phyloP scores from a whole-genome alignment of 1,140 invertebrate species.

The Coelopa frigida region DNA sequence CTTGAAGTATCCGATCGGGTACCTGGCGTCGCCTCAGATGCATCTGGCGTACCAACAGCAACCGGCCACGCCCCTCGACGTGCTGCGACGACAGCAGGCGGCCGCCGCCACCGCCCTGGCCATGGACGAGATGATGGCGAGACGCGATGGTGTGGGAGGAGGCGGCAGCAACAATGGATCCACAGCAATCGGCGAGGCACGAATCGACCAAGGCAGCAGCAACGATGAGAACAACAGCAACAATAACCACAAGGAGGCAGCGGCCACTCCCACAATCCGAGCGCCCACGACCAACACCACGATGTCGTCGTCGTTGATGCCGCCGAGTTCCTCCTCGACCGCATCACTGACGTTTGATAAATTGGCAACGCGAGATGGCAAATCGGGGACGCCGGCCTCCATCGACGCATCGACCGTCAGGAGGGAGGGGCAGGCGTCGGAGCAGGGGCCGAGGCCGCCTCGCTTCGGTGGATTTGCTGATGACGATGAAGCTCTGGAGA shows the following conservation, averaged over 20 bases:
- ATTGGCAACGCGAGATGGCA: no score
- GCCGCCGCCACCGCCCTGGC: slow-evolving; percentile 2
- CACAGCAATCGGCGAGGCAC: no score
- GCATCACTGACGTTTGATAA: slow-evolving; percentile 42
- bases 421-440: no score
- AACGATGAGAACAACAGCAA: slow-evolving; percentile 10
- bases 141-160: not conserved
- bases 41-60: slow-evolving; percentile 5
- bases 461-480: no score
- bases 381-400: no score
- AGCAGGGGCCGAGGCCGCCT: no score
- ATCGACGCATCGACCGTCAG: no score
- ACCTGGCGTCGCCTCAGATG: not conserved
- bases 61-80: slow-evolving; percentile 3
- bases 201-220: slow-evolving; percentile 2
- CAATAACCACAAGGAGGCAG: not conserved
- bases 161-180: no score
- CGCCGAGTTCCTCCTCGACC: slow-evolving; percentile 13
- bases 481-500: no score
- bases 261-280: not conserved
- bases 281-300: not conserved
- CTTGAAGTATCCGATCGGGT: slow-evolving; percentile 19
- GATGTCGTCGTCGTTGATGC: not conserved
- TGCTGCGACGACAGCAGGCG: slow-evolving; percentile 23
- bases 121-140: not conserved